Evolutionary conservation across 2,888 invertebrate species (phyloP), one percentile per base, ranked within the genome.

Genomic region (Himalopsyche japonica): DNA sequence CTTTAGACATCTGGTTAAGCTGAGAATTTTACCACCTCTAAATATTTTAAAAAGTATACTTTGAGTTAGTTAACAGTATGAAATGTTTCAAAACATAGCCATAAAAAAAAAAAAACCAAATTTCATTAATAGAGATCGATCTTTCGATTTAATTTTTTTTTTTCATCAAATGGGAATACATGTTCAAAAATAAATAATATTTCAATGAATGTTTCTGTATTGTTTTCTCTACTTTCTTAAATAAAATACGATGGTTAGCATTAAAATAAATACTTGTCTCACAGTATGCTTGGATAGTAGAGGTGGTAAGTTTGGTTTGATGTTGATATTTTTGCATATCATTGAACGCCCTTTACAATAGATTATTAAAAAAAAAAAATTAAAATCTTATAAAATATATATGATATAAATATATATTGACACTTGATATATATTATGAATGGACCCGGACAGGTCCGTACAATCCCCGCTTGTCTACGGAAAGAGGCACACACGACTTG

Each of bases 381-480:
- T 37, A 79, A 82, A 80, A 80, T 80, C 43, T 81, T 76, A 76
- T 81, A 76, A 30, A 47, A 78, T 82, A 48, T 78, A 34, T 82
- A 76, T 82, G 57, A 34, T 20, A 49, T 20, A 47, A 80, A 49
- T 47, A 70, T 70, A 70, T 30, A 70, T 37, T 43, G 47, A 47
- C 37, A 78, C 37, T 47, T 78, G 78, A 20, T 78, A 89, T 92
- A 80, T 76, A 81, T 76, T 86, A 82, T 34, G 57, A 76, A 76
- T 82, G 81, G 27, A 70, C 43, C 24, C 27, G 70, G 70, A 7
- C 70, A 15, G 70, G 12, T 5, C 5, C 30, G 37, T 8, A 30
- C 37, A 64, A 15, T 76, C 57, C 34, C 24, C 64, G 32, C 64
- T 30, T 3, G 70, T 27, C 70, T 5, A 12, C 0, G 70, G 27